Evolutionary conservation across 2,888 invertebrate genomes (phyloP).

Genomic region (Ichneumon xanthorius): DNA sequence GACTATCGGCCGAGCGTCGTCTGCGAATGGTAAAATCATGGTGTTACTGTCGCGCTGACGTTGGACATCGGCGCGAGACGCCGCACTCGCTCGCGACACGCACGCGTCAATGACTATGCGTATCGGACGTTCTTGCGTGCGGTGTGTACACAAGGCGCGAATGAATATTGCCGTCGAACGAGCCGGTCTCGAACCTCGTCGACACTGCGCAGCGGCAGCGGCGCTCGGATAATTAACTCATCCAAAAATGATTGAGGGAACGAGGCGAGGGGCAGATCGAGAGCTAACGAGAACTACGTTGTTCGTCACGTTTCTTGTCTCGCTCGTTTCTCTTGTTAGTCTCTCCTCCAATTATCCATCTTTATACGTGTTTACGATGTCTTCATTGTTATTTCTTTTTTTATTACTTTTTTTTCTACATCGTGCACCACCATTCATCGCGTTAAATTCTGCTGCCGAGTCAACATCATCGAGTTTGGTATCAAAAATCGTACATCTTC

Average conservation of each 20-base stretch:
- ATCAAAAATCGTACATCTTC: slow-evolving; percentile 15
- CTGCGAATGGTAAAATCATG: slow-evolving; percentile 15
- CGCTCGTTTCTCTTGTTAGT: slow-evolving; percentile 8
- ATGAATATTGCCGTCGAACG: slow-evolving; percentile 36
- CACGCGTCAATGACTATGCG: not conserved
- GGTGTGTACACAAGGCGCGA: not conserved
- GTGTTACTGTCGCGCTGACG: slow-evolving; percentile 23
- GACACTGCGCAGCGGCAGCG: slow-evolving; percentile 20
- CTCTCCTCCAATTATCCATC: slow-evolving; percentile 35
- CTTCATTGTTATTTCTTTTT: not conserved
- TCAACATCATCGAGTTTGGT: slow-evolving; percentile 30
- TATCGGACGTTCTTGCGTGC: not conserved
- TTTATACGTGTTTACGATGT: slow-evolving; percentile 24
- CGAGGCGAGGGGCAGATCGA: slow-evolving; percentile 2
- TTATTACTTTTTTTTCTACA: slow-evolving; percentile 11
- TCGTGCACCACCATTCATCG: slow-evolving; percentile 10
- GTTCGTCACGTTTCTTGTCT: slow-evolving; percentile 12
- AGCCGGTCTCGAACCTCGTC: slow-evolving; percentile 63
- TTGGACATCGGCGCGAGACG: slow-evolving; percentile 5
- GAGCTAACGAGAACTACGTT: not conserved
- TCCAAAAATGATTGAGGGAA: slow-evolving; percentile 9
- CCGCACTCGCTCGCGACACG: not conserved
- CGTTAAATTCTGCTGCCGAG: slow-evolving; percentile 24
- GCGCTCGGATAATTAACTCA: slow-evolving; percentile 32
- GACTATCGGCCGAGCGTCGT: not conserved